Percentiles rank a stretch among this genome's conserved stretches.
Conservation (phyloP, 2,797 vertebrate species). For the Parauchenoglanis punctatus region DNA sequence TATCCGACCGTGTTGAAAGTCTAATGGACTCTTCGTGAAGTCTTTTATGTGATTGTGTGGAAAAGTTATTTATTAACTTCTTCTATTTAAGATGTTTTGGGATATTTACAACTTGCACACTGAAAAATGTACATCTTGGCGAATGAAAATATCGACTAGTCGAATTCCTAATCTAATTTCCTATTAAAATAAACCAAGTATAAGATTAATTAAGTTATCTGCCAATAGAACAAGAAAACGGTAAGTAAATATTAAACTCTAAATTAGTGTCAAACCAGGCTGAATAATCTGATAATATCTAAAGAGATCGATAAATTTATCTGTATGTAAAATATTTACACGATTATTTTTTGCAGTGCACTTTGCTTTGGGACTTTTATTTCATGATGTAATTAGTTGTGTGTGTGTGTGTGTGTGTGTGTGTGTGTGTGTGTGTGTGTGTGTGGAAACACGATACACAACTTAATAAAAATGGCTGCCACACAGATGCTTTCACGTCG, state of each 20-base stretch:
- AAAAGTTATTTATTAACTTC: not conserved
- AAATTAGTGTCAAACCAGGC: not conserved
- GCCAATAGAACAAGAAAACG: not conserved
- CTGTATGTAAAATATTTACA: not conserved
- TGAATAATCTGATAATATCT: not conserved
- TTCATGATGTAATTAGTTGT: not conserved
- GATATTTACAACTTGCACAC: not conserved
- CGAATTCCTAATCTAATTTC: no score
- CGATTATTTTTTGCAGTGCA: not conserved
- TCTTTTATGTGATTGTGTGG: not conserved
- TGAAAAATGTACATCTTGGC: no score
- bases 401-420: not conserved
- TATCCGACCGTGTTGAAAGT: not conserved
- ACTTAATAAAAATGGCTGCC: not conserved
- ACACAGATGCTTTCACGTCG: not conserved
- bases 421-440: not conserved
- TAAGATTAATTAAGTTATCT: not conserved
- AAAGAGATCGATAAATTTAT: not conserved
- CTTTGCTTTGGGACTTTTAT: not conserved
- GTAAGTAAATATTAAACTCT: not conserved
- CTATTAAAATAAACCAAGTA: not conserved
- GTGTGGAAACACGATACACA: not conserved
- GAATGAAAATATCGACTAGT: not conserved
- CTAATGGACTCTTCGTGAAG: not conserved
- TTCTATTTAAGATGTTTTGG: slow-evolving; percentile 18